These are phyloP conservation scores for Arothron firmamentum DNA, from an alignment of 2,113 vertebrate genomes.

Conservation along the genomic window DNA sequence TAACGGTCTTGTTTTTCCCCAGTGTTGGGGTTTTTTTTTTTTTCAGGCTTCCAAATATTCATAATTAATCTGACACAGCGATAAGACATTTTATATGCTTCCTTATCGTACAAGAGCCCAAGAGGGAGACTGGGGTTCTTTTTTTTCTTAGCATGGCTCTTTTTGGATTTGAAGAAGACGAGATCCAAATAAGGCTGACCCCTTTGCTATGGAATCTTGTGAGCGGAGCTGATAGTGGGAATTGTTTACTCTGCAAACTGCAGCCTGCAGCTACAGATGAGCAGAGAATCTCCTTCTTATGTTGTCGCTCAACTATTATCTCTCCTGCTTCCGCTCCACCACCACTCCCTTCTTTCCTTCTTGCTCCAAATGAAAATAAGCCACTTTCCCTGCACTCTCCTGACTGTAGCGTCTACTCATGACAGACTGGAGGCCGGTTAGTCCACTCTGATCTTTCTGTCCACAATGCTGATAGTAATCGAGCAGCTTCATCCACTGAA, in stretches of 20 bases:
- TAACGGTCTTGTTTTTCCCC: slow-evolving; percentile 52
- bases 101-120: slow-evolving; percentile 58
- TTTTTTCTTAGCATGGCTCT: slow-evolving; percentile 23
- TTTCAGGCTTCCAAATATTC: slow-evolving; percentile 62
- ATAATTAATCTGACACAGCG: slow-evolving; percentile 69
- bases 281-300: slow-evolving; percentile 43
- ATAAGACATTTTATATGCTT: slow-evolving; percentile 68
- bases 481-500: slow-evolving; percentile 27
- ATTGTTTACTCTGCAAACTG: slow-evolving; percentile 64
- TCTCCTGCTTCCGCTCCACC: slow-evolving; percentile 23
- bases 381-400: slow-evolving; percentile 38
- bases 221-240: slow-evolving; percentile 56
- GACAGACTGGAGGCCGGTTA: slow-evolving; percentile 37
- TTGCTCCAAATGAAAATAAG: slow-evolving; percentile 57
- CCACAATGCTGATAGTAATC: slow-evolving; percentile 45
- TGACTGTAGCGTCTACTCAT: slow-evolving; percentile 27
- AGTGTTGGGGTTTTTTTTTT: slow-evolving; percentile 41
- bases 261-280: slow-evolving; percentile 52
- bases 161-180: slow-evolving; percentile 50
- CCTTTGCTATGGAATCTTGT: slow-evolving; percentile 45
- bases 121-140: slow-evolving; percentile 30
- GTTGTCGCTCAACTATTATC: slow-evolving; percentile 42
- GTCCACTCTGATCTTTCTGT: slow-evolving; percentile 41
- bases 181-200: slow-evolving; percentile 60
- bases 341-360: slow-evolving; percentile 11